phyloP scores from a whole-genome alignment of 2,888 invertebrate genomes.

The Philopedon plagiatum region DNA sequence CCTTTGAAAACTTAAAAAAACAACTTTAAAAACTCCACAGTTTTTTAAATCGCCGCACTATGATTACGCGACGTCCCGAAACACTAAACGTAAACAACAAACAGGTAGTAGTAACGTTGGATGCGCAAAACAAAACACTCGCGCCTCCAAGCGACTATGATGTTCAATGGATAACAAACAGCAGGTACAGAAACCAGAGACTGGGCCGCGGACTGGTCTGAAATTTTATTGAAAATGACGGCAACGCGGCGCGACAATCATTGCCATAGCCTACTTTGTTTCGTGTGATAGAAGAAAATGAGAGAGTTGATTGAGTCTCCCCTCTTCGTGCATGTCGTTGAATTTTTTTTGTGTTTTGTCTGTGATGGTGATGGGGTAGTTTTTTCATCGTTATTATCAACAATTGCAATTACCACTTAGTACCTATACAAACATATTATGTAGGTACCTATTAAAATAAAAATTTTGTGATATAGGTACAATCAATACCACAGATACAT shows the following conservation, averaged over 20 bases:
- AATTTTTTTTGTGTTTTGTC: not conserved
- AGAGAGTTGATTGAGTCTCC: slow-evolving; percentile 23
- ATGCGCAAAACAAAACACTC: slow-evolving; percentile 49
- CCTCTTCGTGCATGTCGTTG: not conserved
- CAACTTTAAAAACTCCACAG: slow-evolving; percentile 30
- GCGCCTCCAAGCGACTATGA: slow-evolving; percentile 26
- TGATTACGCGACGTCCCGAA: slow-evolving; percentile 49
- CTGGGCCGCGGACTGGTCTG: slow-evolving; percentile 27
- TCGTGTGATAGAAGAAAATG: slow-evolving; percentile 24
- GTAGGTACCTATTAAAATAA: too few species aligned
- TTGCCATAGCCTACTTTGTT: slow-evolving; percentile 28
- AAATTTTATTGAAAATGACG: slow-evolving; percentile 33
- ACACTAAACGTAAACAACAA: slow-evolving; percentile 50
- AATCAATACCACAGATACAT: too few species aligned
- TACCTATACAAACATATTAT: too few species aligned
- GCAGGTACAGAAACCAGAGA: slow-evolving; percentile 29
- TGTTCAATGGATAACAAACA: slow-evolving; percentile 29
- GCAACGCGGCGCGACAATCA: slow-evolving; percentile 30
- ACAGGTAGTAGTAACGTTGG: slow-evolving; percentile 44
- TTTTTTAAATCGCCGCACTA: slow-evolving; percentile 21
- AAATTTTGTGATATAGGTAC: too few species aligned
- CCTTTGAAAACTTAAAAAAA: slow-evolving; percentile 41
- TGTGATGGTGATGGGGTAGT: not conserved
- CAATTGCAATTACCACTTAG: too few species aligned
- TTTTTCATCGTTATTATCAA: too few species aligned